A percentile compares a stretch with the other conserved stretches of the same genome.
Evolutionary conservation across 2,888 invertebrate genomes (phyloP).

Genomic region (Drosophila anomalata): DNA sequence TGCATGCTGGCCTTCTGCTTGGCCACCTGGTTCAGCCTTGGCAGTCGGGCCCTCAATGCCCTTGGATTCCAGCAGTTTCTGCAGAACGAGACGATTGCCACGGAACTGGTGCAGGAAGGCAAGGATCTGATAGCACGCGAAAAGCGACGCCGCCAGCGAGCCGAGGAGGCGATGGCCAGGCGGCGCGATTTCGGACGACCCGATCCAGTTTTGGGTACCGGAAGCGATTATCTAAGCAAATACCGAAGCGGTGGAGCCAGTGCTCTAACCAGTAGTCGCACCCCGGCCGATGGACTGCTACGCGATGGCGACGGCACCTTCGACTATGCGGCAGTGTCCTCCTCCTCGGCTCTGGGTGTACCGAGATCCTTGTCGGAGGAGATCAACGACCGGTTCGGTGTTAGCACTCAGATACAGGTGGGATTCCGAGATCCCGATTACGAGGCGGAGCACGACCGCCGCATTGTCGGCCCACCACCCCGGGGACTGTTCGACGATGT

Average conservation of each 20-base stretch:
- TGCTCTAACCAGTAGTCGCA: slow-evolving; percentile 48
- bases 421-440: slow-evolving; percentile 81
- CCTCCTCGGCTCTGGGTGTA: slow-evolving; percentile 81
- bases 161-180: slow-evolving; percentile 91
- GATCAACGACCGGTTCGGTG: slow-evolving; percentile 88
- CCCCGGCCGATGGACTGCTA: slow-evolving; percentile 87
- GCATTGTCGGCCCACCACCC: slow-evolving; percentile 88
- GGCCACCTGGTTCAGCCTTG: slow-evolving; percentile 97
- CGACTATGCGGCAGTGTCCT: slow-evolving; percentile 88
- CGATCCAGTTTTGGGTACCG: slow-evolving; percentile 52
- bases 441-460: slow-evolving; percentile 80
- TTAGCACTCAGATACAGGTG: slow-evolving; percentile 86
- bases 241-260: slow-evolving; percentile 65
- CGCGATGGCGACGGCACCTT: slow-evolving; percentile 88
- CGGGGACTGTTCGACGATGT: slow-evolving; percentile 94
- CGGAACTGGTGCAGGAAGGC: slow-evolving; percentile 97
- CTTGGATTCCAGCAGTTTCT: slow-evolving; percentile 99
- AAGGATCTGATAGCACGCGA: slow-evolving; percentile 95
- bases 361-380: slow-evolving; percentile 85
- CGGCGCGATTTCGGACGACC: slow-evolving; percentile 84
- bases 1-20: slow-evolving; percentile 96
- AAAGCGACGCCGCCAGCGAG: slow-evolving; percentile 91
- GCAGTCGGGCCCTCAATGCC: slow-evolving; percentile 93
- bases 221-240: slow-evolving; percentile 72
- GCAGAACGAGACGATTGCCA: slow-evolving; percentile 96